phyloP scores from a whole-genome alignment of 1,140 invertebrate genomes.

The Zelostemma sp. region DNA sequence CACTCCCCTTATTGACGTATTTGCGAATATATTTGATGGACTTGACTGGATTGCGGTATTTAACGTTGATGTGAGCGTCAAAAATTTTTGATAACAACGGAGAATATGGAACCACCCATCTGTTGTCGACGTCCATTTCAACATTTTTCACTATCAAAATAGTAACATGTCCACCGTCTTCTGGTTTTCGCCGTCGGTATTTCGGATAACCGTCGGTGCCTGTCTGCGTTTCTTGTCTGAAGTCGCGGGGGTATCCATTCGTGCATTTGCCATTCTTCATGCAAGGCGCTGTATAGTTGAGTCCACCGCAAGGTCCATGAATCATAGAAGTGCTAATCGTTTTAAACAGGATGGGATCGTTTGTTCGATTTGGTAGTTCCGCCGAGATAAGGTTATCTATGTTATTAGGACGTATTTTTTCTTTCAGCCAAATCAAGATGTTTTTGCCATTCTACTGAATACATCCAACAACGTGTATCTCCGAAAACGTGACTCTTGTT shows the following conservation, averaged over 20 bases:
- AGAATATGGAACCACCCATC: slow-evolving; percentile 71
- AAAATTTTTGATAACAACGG: slow-evolving; percentile 68
- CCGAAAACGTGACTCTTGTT: slow-evolving; percentile 52
- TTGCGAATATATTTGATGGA: slow-evolving; percentile 61
- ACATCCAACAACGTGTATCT: slow-evolving; percentile 39
- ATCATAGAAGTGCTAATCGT: slow-evolving; percentile 58
- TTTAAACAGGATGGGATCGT: slow-evolving; percentile 62
- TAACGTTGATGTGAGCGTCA: slow-evolving; percentile 40
- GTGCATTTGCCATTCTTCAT: slow-evolving; percentile 64
- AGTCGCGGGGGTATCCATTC: slow-evolving; percentile 55
- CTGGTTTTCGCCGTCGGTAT: no score
- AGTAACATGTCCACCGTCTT: slow-evolving; percentile 1
- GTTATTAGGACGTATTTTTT: slow-evolving; percentile 54
- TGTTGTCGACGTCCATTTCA: slow-evolving; percentile 62
- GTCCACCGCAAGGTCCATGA: slow-evolving; percentile 55
- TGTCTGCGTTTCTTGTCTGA: slow-evolving; percentile 10
- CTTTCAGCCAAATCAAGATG: slow-evolving; percentile 58
- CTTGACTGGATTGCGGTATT: slow-evolving; percentile 50
- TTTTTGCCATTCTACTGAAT: slow-evolving; percentile 71
- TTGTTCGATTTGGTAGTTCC: slow-evolving; percentile 70
- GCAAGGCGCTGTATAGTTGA: slow-evolving; percentile 60
- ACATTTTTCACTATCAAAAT: slow-evolving; percentile 8
- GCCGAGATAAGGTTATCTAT: slow-evolving; percentile 67
- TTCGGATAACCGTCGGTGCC: no score
- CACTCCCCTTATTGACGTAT: slow-evolving; percentile 55